phyloP scores from a whole-genome alignment of 2,113 vertebrate genomes.

The Proteles cristata region DNA sequence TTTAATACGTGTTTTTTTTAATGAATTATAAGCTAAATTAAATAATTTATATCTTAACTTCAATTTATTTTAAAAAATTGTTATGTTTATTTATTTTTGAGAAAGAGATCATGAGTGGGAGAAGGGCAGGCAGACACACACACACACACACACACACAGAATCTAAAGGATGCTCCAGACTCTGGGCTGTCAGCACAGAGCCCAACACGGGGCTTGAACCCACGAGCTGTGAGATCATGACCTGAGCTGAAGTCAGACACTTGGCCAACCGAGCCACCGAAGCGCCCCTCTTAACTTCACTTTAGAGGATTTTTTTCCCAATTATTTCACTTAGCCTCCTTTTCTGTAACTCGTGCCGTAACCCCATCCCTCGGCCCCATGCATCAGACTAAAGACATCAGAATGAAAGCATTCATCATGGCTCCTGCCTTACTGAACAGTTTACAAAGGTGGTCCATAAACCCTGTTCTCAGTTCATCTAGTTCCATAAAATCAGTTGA shows the following conservation, averaged over 20 bases:
- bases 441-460: not conserved
- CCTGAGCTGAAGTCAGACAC: no score
- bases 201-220: no score
- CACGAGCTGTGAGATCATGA: no score
- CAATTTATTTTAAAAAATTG: not conserved
- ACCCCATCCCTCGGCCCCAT: not conserved
- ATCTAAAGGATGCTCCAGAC: no score
- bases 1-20: not conserved
- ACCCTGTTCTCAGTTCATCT: not conserved
- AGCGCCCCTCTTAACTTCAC: not conserved
- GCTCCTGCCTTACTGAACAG: fast-evolving
- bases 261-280: no score
- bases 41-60: constrained; percentile 12
- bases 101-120: no score
- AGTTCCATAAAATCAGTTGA: not conserved
- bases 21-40: not conserved
- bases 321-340: not conserved
- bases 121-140: no score
- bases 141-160: no score
- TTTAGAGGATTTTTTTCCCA: not conserved
- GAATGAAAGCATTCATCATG: fast-evolving
- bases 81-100: no score
- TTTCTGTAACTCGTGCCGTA: not conserved
- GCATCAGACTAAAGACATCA: not conserved
- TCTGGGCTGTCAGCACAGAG: no score